These are phyloP conservation scores for Andrena haemorrhoa DNA, from an alignment of 2,888 invertebrate genomes.

Conservation along the genomic window DNA sequence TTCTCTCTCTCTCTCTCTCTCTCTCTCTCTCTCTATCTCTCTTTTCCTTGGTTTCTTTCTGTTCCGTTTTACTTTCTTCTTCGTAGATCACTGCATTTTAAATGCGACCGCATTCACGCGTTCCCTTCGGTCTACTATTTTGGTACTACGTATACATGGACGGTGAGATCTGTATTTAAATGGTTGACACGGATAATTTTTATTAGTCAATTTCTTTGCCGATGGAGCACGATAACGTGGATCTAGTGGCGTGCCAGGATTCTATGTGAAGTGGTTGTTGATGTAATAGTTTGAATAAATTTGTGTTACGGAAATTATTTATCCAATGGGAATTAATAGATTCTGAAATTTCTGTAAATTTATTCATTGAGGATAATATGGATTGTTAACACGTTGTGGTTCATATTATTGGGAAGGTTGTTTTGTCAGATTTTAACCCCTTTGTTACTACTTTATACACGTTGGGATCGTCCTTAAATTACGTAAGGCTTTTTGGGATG, in stretches of 20 bases:
- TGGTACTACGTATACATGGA: conserved; percentile 10
- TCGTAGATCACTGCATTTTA: conserved; percentile 54
- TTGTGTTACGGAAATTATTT: too few relatives aligned
- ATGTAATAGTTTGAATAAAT: not conserved
- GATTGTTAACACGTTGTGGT: too few relatives aligned
- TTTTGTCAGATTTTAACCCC: too few relatives aligned
- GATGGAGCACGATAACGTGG: not conserved
- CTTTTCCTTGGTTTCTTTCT: not conserved
- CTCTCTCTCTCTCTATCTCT: not conserved
- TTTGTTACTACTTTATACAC: too few relatives aligned
- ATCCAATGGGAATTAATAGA: too few relatives aligned
- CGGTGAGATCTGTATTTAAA: not conserved
- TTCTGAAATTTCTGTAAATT: too few relatives aligned
- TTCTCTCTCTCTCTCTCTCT: not conserved
- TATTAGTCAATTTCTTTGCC: not conserved
- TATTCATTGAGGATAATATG: too few relatives aligned
- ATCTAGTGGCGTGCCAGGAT: not conserved
- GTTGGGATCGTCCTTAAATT: too few relatives aligned
- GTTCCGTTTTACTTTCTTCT: not conserved
- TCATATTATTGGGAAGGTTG: too few relatives aligned
- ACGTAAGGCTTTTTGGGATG: too few relatives aligned
- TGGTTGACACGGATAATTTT: not conserved
- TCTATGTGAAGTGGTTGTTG: not conserved
- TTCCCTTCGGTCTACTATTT: not conserved
- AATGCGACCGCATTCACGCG: conserved; percentile 54